Conservation (phyloP, 1,140 invertebrate genomes). For the Maconellicoccus hirsutus region DNA sequence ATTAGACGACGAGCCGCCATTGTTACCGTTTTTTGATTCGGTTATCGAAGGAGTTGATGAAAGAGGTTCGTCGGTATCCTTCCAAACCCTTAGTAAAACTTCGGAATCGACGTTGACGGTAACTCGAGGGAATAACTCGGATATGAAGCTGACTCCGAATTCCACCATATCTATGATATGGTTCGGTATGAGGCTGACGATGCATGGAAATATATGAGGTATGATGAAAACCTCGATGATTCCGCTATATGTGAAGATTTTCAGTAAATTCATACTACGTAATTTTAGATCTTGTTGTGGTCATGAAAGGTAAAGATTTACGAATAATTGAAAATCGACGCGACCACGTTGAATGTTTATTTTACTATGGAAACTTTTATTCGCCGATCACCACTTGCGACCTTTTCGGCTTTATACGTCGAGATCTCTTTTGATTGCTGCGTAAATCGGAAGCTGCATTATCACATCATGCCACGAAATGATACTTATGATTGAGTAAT, state of each 20-base stretch:
- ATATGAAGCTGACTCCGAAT: background rate
- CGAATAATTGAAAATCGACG: no score
- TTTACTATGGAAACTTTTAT: no score
- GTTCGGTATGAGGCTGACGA: background rate
- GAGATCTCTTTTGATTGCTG: no score
- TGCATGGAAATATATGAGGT: background rate
- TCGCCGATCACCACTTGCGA: no score
- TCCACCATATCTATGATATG: background rate
- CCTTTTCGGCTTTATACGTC: no score
- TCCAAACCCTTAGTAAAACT: background rate
- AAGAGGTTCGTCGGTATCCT: background rate
- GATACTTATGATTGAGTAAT: no score
- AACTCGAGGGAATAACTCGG: background rate
- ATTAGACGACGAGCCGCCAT: no score
- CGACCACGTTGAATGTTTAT: no score
- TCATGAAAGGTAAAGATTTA: background rate
- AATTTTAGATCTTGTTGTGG: background rate
- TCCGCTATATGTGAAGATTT: slow-evolving; percentile 2
- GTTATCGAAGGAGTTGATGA: no score
- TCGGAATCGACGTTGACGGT: slow-evolving; percentile 12
- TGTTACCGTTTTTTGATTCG: no score
- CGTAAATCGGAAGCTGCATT: no score
- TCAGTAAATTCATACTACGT: background rate
- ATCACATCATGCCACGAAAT: no score
- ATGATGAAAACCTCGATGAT: slow-evolving; percentile 1